Base-by-base conservation (phyloP, 2,113 vertebrate genomes). In the Semnopithecus entellus region DNA sequence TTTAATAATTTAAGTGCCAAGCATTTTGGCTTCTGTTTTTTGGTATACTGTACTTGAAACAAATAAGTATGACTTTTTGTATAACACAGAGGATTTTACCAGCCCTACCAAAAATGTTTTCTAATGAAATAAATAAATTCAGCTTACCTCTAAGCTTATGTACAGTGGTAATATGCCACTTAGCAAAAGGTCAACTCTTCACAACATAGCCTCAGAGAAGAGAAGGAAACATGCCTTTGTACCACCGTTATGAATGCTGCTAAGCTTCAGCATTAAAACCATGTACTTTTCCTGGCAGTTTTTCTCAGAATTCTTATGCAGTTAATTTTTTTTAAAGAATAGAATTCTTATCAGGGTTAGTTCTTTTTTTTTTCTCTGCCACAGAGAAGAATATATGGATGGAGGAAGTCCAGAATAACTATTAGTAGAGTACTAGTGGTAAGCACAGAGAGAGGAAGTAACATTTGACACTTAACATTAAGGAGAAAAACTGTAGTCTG, bases 1-100 rank as follows among this genome's bases (percentile, higher is more conserved):
- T 88, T 87, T 75, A 59, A n/a, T 66, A 92, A 91, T 94, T 84
- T 35, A 97, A 85, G 40, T 96, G 93, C 20, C 27, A 73, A 55
- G 27, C 23, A 85, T 84, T 72, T 66, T 84, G 68, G 45, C 43
- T 76, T 95, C 30, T 94, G 40, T 84, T 94, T 95, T 94, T 27
- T 90, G 81, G 27, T 83, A 4, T 91, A 43, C 25, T 48, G 27
- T 78, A 78, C 17, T 91, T 87, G 66, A 91, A 93, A 93, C 9
- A 45, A 84, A 4, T 73, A 83, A 59, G 20, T 85, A 43, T 66
- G 45, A 32, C 30, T 97, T 93, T 88, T 38, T 32, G 7, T 85
- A 64, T 8, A 70, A 81, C 52, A 89, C 12, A 72, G 61, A 50
- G 45, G 6, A 68, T 68, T 97, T 95, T 83, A 10, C 30, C 12